Base-by-base conservation (phyloP, 2,888 invertebrate genomes). In the Beris chalybata region DNA sequence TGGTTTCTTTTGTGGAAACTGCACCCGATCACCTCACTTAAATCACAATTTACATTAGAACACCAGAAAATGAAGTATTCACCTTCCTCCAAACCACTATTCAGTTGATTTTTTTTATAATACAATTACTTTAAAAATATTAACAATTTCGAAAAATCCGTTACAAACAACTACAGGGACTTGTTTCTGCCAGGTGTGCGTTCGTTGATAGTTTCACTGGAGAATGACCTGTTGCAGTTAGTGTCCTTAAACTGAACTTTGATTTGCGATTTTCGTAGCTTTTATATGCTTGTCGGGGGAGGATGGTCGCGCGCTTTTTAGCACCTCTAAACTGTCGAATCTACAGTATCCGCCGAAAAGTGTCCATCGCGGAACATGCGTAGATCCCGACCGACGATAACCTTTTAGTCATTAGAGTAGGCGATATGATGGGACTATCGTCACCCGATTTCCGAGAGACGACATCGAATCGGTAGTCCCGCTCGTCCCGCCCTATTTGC, bases 251-350 rank as follows among this genome's bases (percentile, higher is more conserved):
- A 72, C 72, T 72, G 69, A 72, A 68, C 57, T 69, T 66, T 56
- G 70, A 66, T 71, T 70, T 70, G 68, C 66, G 66, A 68, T 69
- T 66, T 54, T 65, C 64, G 50, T 67, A 56, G 70, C 72, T 72
- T 72, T 71, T 72, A 72, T 72, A 72, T 68, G 67, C 66, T 67
- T 57, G 45, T 64, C 44, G 15, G 43, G 9, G 13, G 44, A 44
- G 44, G 53, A 54, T 54, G 53, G 54, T 54, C 64, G 54, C 54
- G 54, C 45, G 53, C 54, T 54, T 45, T 64, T 64, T 64, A 54
- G 43, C 44, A 61, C 64, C 53, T 64, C 61, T 61, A 50, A 50
- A 50, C 38, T 61, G 64, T 53, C 64, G 53, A 32, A 53, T 30
- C 22, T 5, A 15, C 31, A 43, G 64, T 64, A 30, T 44, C 31